Evolutionary conservation across 1,140 invertebrate species (phyloP).

Genomic region (Aplysia californica): DNA sequence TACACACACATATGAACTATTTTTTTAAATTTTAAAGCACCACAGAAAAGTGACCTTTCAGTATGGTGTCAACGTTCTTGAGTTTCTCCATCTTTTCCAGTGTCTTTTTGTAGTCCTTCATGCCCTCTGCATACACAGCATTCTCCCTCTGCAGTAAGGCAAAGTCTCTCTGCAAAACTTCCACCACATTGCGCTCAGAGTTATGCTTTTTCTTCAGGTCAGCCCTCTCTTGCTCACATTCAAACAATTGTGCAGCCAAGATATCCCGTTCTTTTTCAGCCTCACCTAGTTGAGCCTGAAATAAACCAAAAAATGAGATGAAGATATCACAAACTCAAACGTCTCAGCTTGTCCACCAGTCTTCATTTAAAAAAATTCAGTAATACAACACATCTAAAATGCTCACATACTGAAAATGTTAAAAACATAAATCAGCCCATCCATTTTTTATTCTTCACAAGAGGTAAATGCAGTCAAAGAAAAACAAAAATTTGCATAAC

Average conservation of each 20-base stretch:
- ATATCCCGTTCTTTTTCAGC: constrained; percentile 30
- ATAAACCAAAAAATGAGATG: background rate
- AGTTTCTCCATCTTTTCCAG: constrained; percentile 38
- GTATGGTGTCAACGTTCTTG: constrained; percentile 38
- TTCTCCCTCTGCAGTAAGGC: constrained; percentile 16
- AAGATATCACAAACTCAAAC: too few species aligned
- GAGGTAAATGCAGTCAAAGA: too few species aligned
- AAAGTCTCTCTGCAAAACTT: constrained; percentile 13
- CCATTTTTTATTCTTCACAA: too few species aligned
- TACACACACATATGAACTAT: too few species aligned
- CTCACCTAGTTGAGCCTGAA: constrained; percentile 29
- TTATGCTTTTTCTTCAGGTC: background rate
- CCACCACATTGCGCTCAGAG: background rate
- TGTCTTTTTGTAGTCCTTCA: constrained; percentile 29
- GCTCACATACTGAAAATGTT: too few species aligned
- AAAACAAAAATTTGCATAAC: too few species aligned
- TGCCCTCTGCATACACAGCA: constrained; percentile 22
- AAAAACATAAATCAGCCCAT: too few species aligned
- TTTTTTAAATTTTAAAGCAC: too few species aligned
- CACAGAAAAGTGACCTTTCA: too few species aligned
- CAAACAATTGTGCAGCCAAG: background rate
- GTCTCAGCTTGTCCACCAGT: too few species aligned
- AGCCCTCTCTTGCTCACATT: background rate
- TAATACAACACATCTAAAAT: too few species aligned
- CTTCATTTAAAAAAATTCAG: too few species aligned